Evolutionary conservation across 2,113 vertebrate species (phyloP), one percentile per base, ranked within the genome.

Genomic region (Tonatia bakeri): DNA sequence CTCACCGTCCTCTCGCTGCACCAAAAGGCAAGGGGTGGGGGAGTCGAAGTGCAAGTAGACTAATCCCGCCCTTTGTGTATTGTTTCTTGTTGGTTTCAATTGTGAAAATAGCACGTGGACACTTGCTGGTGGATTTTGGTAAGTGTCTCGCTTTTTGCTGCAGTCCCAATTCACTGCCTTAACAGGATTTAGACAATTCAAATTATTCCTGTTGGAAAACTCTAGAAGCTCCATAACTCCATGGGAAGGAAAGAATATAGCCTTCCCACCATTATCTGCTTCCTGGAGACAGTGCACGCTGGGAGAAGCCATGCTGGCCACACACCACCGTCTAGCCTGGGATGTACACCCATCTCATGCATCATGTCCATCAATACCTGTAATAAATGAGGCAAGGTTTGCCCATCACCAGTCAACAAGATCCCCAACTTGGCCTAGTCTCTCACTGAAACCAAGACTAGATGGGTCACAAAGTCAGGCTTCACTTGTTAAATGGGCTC

Each of bases 381-480:
- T 31, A 84, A 84, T 73, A 80, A 75, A 76, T 54, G 26, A 26
- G 70, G 4, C 22, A 76, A 93, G 50, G 50, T 43, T 76, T 92
- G 26, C 54, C 8, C 52, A 31, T 79, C 80, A 61, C 75, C 12
- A 56, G 15, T 69, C 56, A 40, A 33, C n/a, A 56, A 70, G 75
- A 64, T 28, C 38, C 22, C 45, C 84, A n/a, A 87, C 24, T 69
- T 65, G 65, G 9, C 87, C 16, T 88, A 50, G 14, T 64, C 33
- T 75, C 56, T 94, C 67, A 86, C 61, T 94, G 64, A 77, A 95
- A 87, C 50, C 26, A 90, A 20, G 56, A n/a, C 50, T 65, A 95
- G 38, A 56, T 38, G 40, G 36, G 24, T 33, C 87, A 70, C 4
- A 3, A 80, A 54, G 31, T 45, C 69, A 91, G 94, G 28, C 47